Conservation (phyloP, 2,888 invertebrate genomes). For the Cerastis leucographa region DNA sequence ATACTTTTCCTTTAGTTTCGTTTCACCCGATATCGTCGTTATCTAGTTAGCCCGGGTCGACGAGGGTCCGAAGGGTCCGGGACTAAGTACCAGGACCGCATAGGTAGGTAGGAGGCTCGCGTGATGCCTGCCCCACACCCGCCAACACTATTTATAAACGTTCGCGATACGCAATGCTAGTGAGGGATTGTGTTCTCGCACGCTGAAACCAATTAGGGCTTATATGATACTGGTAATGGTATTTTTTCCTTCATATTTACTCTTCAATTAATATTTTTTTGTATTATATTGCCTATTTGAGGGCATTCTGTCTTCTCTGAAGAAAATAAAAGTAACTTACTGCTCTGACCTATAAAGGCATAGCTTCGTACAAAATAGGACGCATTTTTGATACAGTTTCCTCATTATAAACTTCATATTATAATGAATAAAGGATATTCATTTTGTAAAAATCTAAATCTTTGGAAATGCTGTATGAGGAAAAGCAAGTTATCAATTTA, state of each 20-base stretch:
- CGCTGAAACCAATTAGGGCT: slow-evolving; percentile 85
- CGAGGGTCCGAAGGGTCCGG: slow-evolving; percentile 88
- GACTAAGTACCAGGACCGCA: slow-evolving; percentile 82
- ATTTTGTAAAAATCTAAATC: background rate
- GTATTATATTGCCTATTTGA: slow-evolving; percentile 40
- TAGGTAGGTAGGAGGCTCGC: slow-evolving; percentile 80
- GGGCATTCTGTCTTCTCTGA: slow-evolving; percentile 22
- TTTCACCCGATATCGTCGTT: slow-evolving; percentile 88
- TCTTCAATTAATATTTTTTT: slow-evolving; percentile 62
- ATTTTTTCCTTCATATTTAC: slow-evolving; percentile 63
- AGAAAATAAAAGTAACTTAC: slow-evolving; percentile 42
- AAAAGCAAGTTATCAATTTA: slow-evolving; percentile 7
- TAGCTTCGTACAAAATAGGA: slow-evolving; percentile 15
- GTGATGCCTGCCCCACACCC: slow-evolving; percentile 77
- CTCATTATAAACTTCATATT: slow-evolving; percentile 10
- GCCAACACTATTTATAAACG: slow-evolving; percentile 83
- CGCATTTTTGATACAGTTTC: slow-evolving; percentile 20
- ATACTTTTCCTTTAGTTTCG: slow-evolving; percentile 89
- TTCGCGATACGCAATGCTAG: slow-evolving; percentile 77
- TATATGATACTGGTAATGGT: slow-evolving; percentile 79
- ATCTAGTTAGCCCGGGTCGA: slow-evolving; percentile 90
- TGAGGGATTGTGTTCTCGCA: slow-evolving; percentile 85
- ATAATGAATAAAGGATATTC: no score
- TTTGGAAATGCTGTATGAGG: background rate
- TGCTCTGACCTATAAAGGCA: slow-evolving; percentile 27